These are phyloP conservation scores for Regulus satrapa DNA, from an alignment of 2,113 vertebrate species.

Conservation along the genomic window DNA sequence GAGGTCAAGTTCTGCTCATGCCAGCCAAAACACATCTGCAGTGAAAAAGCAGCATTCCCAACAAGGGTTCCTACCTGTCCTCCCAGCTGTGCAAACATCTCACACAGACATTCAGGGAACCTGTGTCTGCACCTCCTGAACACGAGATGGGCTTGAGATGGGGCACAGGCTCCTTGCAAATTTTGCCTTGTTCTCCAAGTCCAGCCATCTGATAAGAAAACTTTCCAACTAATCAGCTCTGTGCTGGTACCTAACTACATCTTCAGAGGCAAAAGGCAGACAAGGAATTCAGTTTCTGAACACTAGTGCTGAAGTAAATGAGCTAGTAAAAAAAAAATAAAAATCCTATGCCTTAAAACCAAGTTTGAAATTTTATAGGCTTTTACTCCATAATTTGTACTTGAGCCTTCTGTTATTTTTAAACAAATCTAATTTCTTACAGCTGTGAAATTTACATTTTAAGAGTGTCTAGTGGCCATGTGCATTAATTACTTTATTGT, in stretches of 20 bases:
- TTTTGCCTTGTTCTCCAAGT: background rate
- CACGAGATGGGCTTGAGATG: background rate
- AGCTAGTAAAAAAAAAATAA: background rate
- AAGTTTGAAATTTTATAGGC: constrained; percentile 64
- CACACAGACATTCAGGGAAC: background rate
- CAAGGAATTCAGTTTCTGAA: background rate
- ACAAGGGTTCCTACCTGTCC: background rate
- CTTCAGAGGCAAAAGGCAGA: background rate
- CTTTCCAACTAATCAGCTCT: background rate
- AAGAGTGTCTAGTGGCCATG: constrained; percentile 68
- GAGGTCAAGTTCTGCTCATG: background rate
- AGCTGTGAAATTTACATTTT: constrained; percentile 72
- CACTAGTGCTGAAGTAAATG: background rate
- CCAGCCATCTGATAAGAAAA: background rate
- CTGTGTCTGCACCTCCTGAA: background rate
- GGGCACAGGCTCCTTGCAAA: background rate
- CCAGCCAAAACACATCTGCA: rapidly evolving
- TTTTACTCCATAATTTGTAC: constrained; percentile 59
- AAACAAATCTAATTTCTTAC: constrained; percentile 72
- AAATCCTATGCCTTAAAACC: constrained; percentile 43
- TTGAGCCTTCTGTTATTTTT: constrained; percentile 70
- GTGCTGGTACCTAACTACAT: background rate
- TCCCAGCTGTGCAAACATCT: background rate
- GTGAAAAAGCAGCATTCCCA: background rate
- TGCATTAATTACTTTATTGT: constrained; percentile 70